Percentiles rank a stretch among this genome's conserved stretches.
These are phyloP conservation scores for Trichonephila inaurata DNA, from an alignment of 1,140 invertebrate species.

Conservation along the genomic window DNA sequence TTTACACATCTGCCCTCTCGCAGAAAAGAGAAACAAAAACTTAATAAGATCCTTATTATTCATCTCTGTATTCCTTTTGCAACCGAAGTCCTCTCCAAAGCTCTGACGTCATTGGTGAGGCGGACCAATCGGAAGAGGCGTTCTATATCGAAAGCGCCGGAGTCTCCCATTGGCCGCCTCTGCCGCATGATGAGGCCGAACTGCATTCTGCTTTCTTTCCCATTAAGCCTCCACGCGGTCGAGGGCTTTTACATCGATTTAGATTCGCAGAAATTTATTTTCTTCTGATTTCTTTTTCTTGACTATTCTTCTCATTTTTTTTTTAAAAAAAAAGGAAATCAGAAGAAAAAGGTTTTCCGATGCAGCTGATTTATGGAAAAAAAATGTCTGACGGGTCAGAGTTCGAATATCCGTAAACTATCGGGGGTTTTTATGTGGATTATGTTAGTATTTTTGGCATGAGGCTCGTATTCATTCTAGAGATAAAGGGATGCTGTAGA, in stretches of 20 bases:
- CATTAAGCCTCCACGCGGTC: conserved; percentile 17
- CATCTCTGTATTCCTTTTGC: conserved; percentile 17
- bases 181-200: conserved; percentile 33
- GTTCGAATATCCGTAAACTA: conserved; percentile 1
- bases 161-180: not conserved
- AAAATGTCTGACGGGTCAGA: not conserved
- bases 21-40: not conserved
- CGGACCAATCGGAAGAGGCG: conserved; percentile 28
- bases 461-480: too few relatives aligned
- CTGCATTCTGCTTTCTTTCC: conserved; percentile 27
- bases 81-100: conserved; percentile 1
- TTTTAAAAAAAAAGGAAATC: not conserved
- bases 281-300: not conserved
- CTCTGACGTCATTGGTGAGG: conserved; percentile 23
- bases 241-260: conserved; percentile 28
- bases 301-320: not conserved
- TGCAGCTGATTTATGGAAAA: not conserved
- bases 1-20: not conserved
- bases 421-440: not conserved
- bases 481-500: too few relatives aligned
- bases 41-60: conserved; percentile 40
- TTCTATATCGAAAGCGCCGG: not conserved
- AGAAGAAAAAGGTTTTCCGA: not conserved
- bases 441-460: not conserved
- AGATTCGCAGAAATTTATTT: conserved; percentile 20